These are phyloP conservation scores for Andinoacara biseriatus DNA, from an alignment of 2,113 vertebrate genomes.

Conservation along the genomic window DNA sequence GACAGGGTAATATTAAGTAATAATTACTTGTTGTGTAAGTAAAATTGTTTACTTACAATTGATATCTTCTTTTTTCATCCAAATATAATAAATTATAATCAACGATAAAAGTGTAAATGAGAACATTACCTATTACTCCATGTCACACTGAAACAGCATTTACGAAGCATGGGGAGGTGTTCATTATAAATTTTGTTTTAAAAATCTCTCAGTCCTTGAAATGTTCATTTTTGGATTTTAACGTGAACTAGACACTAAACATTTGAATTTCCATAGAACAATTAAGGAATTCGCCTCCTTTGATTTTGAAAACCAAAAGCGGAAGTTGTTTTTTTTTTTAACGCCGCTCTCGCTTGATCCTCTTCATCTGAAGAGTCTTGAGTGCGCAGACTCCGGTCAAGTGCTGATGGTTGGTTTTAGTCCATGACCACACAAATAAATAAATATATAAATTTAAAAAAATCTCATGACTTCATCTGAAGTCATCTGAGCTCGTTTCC, in stretches of 20 bases:
- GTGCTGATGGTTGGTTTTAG: slow-evolving; percentile 18
- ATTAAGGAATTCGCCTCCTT: neutral
- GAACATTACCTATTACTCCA: too few relatives aligned
- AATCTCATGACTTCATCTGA: neutral
- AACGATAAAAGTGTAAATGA: too few relatives aligned
- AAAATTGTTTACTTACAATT: too few relatives aligned
- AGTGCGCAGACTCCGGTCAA: slow-evolving; percentile 49
- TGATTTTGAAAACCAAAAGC: slow-evolving; percentile 48
- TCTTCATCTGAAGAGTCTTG: neutral
- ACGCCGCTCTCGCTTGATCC: neutral
- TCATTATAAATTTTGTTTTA: too few relatives aligned
- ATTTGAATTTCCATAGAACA: neutral
- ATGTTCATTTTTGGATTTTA: neutral
- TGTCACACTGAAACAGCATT: too few relatives aligned
- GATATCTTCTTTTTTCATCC: too few relatives aligned
- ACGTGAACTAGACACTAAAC: neutral
- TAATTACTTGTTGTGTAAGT: too few relatives aligned
- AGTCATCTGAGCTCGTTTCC: neutral
- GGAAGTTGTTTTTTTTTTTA: neutral
- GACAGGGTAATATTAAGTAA: too few relatives aligned
- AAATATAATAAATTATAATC: too few relatives aligned
- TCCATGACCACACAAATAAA: neutral
- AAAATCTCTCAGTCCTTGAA: too few relatives aligned
- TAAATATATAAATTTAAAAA: neutral
- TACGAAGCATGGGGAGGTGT: too few relatives aligned